These are phyloP conservation scores for Ammodytes marinus DNA, from an alignment of 2,113 vertebrate genomes.

Conservation along the genomic window DNA sequence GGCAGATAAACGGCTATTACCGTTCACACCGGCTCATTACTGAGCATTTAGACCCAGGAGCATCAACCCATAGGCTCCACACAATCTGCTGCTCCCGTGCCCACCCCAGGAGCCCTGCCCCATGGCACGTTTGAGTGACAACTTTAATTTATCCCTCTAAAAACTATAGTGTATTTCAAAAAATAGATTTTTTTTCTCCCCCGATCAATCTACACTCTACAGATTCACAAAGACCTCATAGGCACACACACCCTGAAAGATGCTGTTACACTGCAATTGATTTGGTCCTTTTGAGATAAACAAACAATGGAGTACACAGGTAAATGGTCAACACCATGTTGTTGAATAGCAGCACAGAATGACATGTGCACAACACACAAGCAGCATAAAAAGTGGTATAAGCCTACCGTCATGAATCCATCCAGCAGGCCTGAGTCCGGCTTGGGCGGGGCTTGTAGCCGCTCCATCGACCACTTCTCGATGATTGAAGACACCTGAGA, in stretches of 20 bases:
- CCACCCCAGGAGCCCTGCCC: conserved; percentile 36
- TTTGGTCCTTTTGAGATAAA: conserved; percentile 15
- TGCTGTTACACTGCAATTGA: conserved; percentile 7
- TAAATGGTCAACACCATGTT: conserved; percentile 1
- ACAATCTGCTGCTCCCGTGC: conserved; percentile 27
- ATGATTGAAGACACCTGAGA: conserved; percentile 96
- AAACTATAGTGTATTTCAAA: conserved; percentile 1
- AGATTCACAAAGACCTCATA: conserved; percentile 2
- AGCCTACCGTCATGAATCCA: conserved; percentile 98
- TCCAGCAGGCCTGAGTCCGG: conserved; percentile 98
- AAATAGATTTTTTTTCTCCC: conserved; percentile 7
- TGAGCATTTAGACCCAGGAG: conserved; percentile 76
- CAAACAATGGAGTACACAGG: background rate
- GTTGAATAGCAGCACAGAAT: conserved; percentile 35
- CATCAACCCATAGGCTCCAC: conserved; percentile 48
- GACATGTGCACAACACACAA: background rate
- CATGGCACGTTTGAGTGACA: conserved; percentile 55
- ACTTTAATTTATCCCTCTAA: conserved; percentile 7
- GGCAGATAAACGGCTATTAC: conserved; percentile 82
- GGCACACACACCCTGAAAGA: background rate
- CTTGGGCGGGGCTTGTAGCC: conserved; percentile 97
- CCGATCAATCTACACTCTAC: conserved; percentile 3
- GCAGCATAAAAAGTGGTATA: conserved; percentile 2
- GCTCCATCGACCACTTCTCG: conserved; percentile 99
- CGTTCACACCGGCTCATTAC: conserved; percentile 78